A percentile compares a stretch with the other conserved stretches of the same genome.
These are phyloP conservation scores for Pasiphila rectangulata DNA, from an alignment of 2,888 invertebrate species.

Conservation along the genomic window DNA sequence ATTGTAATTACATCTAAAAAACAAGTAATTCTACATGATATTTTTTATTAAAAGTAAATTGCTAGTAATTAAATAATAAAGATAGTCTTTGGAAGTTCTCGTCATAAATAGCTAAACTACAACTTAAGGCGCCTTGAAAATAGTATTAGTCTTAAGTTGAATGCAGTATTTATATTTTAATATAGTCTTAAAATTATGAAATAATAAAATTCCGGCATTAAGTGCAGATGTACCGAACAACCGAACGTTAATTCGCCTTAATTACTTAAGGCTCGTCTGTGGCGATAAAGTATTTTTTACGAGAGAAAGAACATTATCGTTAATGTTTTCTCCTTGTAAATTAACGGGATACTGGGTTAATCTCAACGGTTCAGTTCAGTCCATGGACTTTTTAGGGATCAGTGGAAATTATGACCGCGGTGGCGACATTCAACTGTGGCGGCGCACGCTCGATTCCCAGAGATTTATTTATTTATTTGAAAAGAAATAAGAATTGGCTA, in stretches of 20 bases:
- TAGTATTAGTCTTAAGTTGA: too few relatives aligned
- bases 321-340: constrained; percentile 67
- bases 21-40: too few relatives aligned
- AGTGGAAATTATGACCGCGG: neutral
- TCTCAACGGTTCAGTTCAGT: constrained; percentile 22
- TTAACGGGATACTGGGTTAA: constrained; percentile 53
- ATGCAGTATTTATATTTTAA: neutral
- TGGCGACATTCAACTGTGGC: too few relatives aligned
- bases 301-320: constrained; percentile 59
- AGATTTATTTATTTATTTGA: too few relatives aligned
- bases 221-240: constrained; percentile 64
- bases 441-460: too few relatives aligned
- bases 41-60: too few relatives aligned
- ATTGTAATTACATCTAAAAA: neutral
- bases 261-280: constrained; percentile 60
- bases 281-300: constrained; percentile 69
- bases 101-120: too few relatives aligned
- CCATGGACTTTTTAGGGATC: constrained; percentile 14
- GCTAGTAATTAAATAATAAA: too few relatives aligned
- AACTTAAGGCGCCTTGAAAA: neutral
- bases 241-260: constrained; percentile 70
- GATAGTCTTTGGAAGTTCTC: too few relatives aligned
- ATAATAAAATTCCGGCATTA: constrained; percentile 40
- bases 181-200: neutral
- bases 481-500: too few relatives aligned